A percentile compares a stretch with the other conserved stretches of the same genome.
Evolutionary conservation across 2,888 invertebrate genomes (phyloP).

Genomic region (Drosophila subquinaria): DNA sequence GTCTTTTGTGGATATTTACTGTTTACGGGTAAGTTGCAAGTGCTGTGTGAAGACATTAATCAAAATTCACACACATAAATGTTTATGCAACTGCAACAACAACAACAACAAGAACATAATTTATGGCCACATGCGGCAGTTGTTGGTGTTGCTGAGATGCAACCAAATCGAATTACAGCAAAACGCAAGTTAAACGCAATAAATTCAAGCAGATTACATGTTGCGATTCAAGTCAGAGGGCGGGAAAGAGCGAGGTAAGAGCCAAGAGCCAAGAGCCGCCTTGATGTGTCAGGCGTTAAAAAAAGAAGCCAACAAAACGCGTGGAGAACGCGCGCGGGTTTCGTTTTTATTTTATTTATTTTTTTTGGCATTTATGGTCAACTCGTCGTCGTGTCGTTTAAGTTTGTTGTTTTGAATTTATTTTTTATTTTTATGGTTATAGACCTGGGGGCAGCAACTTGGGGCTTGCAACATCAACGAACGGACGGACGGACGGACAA

Average conservation of each 20-base stretch:
- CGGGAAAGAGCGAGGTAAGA: constrained; percentile 24
- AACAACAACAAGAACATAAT: constrained; percentile 50
- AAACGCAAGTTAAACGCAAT: constrained; percentile 65
- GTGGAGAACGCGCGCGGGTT: constrained; percentile 40
- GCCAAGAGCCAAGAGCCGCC: constrained; percentile 49
- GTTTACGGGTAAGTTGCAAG: constrained; percentile 83
- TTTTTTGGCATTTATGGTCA: constrained; percentile 59
- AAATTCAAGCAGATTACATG: constrained; percentile 76
- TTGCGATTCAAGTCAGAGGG: constrained; percentile 24
- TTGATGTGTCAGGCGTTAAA: constrained; percentile 65
- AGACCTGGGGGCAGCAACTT: constrained; percentile 16
- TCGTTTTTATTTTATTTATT: constrained; percentile 10
- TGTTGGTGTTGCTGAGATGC: constrained; percentile 24
- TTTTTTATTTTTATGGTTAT: constrained; percentile 11
- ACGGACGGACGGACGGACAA: neutral
- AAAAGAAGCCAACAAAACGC: constrained; percentile 51
- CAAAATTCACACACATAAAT: constrained; percentile 44
- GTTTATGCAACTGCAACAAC: constrained; percentile 50
- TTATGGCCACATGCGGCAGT: constrained; percentile 42
- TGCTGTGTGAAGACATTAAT: constrained; percentile 48
- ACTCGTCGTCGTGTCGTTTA: constrained; percentile 29
- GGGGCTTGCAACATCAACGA: constrained; percentile 11
- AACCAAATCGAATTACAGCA: constrained; percentile 70
- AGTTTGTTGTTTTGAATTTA: constrained; percentile 32
- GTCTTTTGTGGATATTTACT: constrained; percentile 84